Evolutionary conservation across 2,113 vertebrate genomes (phyloP), one percentile per base, ranked within the genome.

Genomic region (Tenebrosternarchus preto): DNA sequence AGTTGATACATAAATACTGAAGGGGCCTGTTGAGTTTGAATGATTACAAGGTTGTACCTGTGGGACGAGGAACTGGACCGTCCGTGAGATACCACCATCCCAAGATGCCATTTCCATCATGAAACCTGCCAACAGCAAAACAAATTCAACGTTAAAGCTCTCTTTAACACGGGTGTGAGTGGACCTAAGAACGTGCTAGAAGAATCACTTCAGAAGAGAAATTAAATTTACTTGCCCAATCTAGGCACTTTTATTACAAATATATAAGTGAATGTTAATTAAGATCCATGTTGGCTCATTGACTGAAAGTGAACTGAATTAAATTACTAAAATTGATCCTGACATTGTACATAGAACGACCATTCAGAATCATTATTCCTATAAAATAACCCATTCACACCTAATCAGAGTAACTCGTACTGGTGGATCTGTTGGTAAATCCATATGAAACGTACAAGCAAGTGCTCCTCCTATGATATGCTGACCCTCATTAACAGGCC

Each of bases 51-150:
- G 36, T 16, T 29, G 82, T 61, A 99, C 98, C 95, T 97, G 96
- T 27, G 98, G 97, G 57, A 99, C 98, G 53, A 99, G 91, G 87
- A 99, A 99, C 33, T 99, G 97, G 15, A 99, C 98, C 0, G 98
- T 99, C 60, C 97, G 95, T 46, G 98, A 99, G 78, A 99, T 92
- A 20, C 98, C 98, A 78, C 98, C 98, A 64, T 99, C 98, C 98
- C 98, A 99, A 0, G 98, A 99, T 19, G 96, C 98, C 97, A 99
- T 99, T 90, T 99, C 98, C 98, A 99, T 99, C 98, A 99, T 99
- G 89, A 99, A 99, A 76, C 98, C 98, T 99, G 80, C 27, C 89
- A 88, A 76, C 17, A 17, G 1, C 24, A 29, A 64, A 56, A 27
- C 19, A 57, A 73, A n/a, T 31, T 36, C 2, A 68, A 68, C 43